These are phyloP conservation scores for Nasua narica DNA, from an alignment of 2,797 vertebrate genomes.

Conservation along the genomic window DNA sequence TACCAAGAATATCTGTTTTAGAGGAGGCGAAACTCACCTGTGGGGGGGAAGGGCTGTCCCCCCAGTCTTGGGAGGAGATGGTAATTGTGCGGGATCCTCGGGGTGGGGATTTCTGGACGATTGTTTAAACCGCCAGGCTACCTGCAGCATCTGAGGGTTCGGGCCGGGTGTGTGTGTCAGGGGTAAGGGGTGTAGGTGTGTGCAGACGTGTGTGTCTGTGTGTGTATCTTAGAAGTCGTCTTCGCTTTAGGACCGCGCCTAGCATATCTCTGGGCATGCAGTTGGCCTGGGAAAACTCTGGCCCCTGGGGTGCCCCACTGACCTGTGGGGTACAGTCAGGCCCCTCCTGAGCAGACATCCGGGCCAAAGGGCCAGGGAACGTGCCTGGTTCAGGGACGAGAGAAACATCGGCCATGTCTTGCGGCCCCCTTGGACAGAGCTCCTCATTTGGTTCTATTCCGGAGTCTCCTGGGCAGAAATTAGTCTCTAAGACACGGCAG, in stretches of 20 bases:
- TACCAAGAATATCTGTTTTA: background rate
- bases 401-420: background rate
- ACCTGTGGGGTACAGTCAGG: background rate
- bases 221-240: background rate
- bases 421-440: background rate
- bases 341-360: background rate
- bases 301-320: background rate
- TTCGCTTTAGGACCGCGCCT: background rate
- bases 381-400: background rate
- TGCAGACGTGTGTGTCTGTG: background rate
- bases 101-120: background rate
- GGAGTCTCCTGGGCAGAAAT: background rate
- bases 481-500: background rate
- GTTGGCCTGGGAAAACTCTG: background rate
- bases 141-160: background rate
- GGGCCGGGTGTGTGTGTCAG: background rate
- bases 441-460: background rate
- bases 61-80: background rate
- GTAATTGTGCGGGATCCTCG: background rate
- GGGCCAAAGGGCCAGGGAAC: background rate
- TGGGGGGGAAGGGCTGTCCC: background rate
- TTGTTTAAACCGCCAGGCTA: too few species aligned
- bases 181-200: background rate
- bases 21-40: background rate
- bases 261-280: background rate